A percentile compares a stretch with the other conserved stretches of the same genome.
Conservation (phyloP, 2,888 invertebrate genomes). For the Trypoxylon attenuatum region DNA sequence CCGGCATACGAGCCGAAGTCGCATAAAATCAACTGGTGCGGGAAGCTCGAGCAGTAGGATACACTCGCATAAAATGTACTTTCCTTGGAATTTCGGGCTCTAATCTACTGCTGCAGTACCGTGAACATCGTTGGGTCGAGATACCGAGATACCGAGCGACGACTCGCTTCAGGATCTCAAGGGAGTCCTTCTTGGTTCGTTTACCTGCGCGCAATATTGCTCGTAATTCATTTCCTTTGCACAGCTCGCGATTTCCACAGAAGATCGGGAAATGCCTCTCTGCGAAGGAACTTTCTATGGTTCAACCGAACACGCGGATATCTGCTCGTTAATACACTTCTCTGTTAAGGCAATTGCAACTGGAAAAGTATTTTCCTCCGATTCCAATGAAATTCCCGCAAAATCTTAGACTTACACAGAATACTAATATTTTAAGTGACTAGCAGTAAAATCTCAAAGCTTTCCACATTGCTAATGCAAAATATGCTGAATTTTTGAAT, state of each 20-base stretch:
- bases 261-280: conserved; percentile 21
- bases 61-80: conserved; percentile 16
- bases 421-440: too few relatives aligned
- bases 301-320: too few relatives aligned
- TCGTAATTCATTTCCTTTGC: conserved; percentile 51
- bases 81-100: conserved; percentile 34
- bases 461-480: too few relatives aligned
- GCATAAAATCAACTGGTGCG: too few relatives aligned
- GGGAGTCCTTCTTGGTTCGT: conserved; percentile 42
- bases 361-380: neutral
- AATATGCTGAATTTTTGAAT: too few relatives aligned
- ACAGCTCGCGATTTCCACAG: conserved; percentile 42
- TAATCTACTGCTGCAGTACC: conserved; percentile 49
- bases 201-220: conserved; percentile 23
- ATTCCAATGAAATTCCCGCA: neutral
- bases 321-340: too few relatives aligned
- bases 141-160: conserved; percentile 13
- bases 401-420: neutral
- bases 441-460: too few relatives aligned
- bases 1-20: neutral
- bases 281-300: neutral
- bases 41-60: conserved; percentile 13
- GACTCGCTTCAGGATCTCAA: conserved; percentile 31
- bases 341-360: too few relatives aligned
- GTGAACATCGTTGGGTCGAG: conserved; percentile 10